These are phyloP conservation scores for Bombycilla garrulus DNA, from an alignment of 2,113 vertebrate genomes.

Conservation along the genomic window DNA sequence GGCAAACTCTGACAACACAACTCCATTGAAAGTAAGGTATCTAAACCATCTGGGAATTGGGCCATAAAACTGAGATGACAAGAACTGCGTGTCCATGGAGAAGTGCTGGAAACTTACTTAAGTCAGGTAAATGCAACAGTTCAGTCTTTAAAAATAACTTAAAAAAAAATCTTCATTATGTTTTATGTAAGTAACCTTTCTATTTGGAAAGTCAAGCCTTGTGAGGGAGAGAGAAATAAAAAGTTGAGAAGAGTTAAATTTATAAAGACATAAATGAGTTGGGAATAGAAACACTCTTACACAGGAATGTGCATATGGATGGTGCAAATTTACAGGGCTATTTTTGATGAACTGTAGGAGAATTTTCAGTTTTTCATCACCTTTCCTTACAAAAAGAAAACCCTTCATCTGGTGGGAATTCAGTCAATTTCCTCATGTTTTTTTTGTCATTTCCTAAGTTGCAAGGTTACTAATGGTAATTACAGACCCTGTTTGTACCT, in stretches of 20 bases:
- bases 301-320: constrained; percentile 48
- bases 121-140: background rate
- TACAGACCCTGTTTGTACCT: constrained; percentile 48
- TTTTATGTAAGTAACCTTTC: constrained; percentile 3
- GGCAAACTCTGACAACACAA: background rate
- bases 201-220: background rate
- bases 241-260: constrained; percentile 11
- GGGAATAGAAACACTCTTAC: constrained; percentile 12
- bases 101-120: constrained; percentile 23
- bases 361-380: constrained; percentile 64
- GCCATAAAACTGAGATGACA: background rate
- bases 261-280: background rate
- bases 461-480: constrained; percentile 51
- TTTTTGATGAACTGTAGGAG: constrained; percentile 64
- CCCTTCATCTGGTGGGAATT: constrained; percentile 67
- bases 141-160: background rate
- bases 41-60: background rate
- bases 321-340: constrained; percentile 66
- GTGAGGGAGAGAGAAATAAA: background rate
- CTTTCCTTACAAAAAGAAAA: constrained; percentile 58
- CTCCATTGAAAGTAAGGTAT: background rate
- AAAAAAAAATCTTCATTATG: background rate
- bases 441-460: constrained; percentile 50
- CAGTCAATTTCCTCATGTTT: constrained; percentile 63
- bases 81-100: background rate